Evolutionary conservation across 2,888 invertebrate genomes (phyloP), one percentile per base, ranked within the genome.

Genomic region (Drosophila histrio): DNA sequence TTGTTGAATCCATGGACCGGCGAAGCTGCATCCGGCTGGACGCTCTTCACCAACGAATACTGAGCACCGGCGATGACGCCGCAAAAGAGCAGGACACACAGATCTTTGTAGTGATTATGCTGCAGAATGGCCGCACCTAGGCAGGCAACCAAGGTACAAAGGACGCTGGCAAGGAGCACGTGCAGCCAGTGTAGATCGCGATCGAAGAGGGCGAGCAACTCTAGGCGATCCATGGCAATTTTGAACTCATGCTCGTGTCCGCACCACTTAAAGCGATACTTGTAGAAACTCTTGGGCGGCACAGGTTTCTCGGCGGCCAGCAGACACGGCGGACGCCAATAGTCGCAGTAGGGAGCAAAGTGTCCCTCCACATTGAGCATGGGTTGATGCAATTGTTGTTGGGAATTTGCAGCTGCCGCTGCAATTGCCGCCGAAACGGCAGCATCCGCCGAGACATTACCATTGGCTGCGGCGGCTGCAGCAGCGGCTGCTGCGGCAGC

Each of bases 11-110:
- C 99, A 91, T 99, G 99, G 34, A 98, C 98, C 0, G 99, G 99
- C 2, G 99, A 99, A 0, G 99, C 97, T 0, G 99, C 98, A 92
- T 99, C 99, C 0, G 99, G 99, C 90, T 99, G 99, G 1, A 99
- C 99, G 78, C 98, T 98, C 92, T 99, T 99, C 72, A 99, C 92
- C 75, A 99, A 92, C 0, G 98, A 98, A 92, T 99, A 99, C 92
- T 99, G 99, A 88, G 98, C 98, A 13, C 98, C 96, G 0, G 99
- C 99, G 84, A 99, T 97, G n/a, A 99, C 97, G 83, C 98, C 96
- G 92, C 99, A 99, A 92, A 99, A 98, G 89, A 98, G 93, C 91
- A 99, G 97, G 13, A 98, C 97, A 86, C 96, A 96, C 54, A 99
- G 94, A 91, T 99, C 99, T 83, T 95, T 95, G 92, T 97, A 99